Evolutionary conservation across 37 sponge, comb jelly and placozoan genomes (phyloP).

Genomic region (Beroe forskalii): DNA sequence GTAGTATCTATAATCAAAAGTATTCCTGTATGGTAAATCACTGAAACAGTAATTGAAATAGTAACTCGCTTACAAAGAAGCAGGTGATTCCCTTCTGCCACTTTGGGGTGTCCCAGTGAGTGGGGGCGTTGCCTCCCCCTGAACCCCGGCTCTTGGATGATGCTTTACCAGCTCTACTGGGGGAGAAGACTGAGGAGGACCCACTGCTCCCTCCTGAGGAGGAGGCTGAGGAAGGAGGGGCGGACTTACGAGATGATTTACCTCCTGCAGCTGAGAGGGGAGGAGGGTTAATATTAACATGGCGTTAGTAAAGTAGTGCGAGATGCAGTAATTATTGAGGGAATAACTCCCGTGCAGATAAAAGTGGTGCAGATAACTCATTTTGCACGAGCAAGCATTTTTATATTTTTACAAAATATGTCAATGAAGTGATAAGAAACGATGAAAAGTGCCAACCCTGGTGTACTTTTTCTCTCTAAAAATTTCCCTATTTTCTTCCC

Average conservation of each 20-base stretch:
- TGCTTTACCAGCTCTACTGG: conserved; percentile 11
- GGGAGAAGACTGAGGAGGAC: not conserved
- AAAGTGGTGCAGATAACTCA: too few species aligned
- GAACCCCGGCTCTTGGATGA: not conserved
- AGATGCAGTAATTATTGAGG: too few species aligned
- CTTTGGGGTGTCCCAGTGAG: conserved; percentile 46
- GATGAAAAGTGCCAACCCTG: too few species aligned
- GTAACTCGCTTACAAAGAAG: conserved; percentile 61
- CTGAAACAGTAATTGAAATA: too few species aligned
- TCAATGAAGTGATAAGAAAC: too few species aligned
- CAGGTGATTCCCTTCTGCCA: conserved; percentile 56
- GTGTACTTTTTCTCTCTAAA: too few species aligned
- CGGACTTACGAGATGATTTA: conserved; percentile 1
- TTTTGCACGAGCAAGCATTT: too few species aligned
- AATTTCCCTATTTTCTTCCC: too few species aligned
- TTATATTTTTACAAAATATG: too few species aligned
- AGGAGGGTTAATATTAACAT: too few species aligned
- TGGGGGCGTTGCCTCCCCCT: conserved; percentile 18
- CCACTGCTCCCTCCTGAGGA: not conserved
- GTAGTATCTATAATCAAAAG: not conserved
- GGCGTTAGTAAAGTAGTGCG: too few species aligned
- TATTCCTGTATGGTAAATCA: not conserved
- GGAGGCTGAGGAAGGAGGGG: conserved; percentile 15
- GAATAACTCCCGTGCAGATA: too few species aligned
- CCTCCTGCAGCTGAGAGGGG: not conserved